Percentiles rank a stretch among this genome's conserved stretches.
These are phyloP conservation scores for Chironomus tepperi DNA, from an alignment of 1,140 invertebrate genomes.

Conservation along the genomic window DNA sequence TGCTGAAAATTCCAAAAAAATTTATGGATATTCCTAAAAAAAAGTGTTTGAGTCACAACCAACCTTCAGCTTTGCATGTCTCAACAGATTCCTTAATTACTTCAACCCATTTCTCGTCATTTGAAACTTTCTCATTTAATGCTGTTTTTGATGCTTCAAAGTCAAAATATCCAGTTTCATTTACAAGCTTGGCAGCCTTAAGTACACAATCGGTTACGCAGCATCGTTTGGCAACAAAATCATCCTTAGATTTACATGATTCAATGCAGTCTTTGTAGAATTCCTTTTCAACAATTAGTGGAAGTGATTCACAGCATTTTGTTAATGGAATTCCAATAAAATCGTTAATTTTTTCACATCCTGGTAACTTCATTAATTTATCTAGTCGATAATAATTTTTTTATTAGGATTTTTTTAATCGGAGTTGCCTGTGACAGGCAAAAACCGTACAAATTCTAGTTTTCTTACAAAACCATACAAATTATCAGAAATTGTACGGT, in stretches of 20 bases:
- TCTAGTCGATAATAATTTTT: too few relatives aligned
- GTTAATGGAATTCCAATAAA: not conserved
- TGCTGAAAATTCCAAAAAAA: not conserved
- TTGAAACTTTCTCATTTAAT: not conserved
- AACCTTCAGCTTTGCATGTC: not conserved
- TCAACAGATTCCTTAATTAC: not conserved
- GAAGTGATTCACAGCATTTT: not conserved
- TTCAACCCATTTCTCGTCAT: not conserved
- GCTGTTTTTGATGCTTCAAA: not conserved
- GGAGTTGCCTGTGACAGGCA: too few relatives aligned
- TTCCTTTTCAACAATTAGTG: not conserved
- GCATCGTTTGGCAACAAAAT: not conserved
- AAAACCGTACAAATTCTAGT: too few relatives aligned
- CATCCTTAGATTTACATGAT: not conserved
- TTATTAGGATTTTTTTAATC: too few relatives aligned
- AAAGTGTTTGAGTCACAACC: not conserved
- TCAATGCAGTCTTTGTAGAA: not conserved
- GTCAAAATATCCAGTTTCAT: not conserved
- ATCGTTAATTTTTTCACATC: not conserved
- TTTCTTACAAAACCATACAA: too few relatives aligned
- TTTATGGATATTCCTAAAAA: not conserved
- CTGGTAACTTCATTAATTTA: not conserved
- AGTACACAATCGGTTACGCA: not conserved
- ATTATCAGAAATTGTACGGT: too few relatives aligned
- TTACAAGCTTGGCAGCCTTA: not conserved